Percentiles rank a stretch among this genome's conserved stretches.
These are phyloP conservation scores for Campoplex nolae DNA, from an alignment of 2,888 invertebrate species.

Conservation along the genomic window DNA sequence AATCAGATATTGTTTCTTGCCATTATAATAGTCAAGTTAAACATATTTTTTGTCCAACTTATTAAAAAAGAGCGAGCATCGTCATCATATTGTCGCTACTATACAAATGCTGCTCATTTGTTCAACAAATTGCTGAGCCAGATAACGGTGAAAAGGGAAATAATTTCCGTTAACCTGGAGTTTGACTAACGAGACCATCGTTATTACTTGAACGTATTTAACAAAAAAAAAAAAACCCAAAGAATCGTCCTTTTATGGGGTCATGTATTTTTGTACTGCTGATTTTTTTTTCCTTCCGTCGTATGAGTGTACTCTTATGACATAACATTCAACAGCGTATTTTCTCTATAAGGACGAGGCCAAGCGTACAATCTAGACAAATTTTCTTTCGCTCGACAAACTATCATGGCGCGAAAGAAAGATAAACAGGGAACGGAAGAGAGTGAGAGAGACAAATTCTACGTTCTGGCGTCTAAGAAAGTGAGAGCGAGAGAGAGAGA, in stretches of 20 bases:
- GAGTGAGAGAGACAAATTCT: neutral
- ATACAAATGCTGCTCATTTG: slow-evolving; percentile 6
- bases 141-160: neutral
- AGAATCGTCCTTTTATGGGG: slow-evolving; percentile 3
- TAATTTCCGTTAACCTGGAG: neutral
- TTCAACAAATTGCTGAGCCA: slow-evolving; percentile 38
- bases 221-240: neutral
- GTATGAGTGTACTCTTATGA: neutral
- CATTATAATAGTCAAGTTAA: neutral
- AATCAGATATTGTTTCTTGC: too few species aligned
- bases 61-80: neutral
- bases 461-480: slow-evolving; percentile 1
- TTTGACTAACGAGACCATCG: slow-evolving; percentile 54
- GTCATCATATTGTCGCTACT: neutral
- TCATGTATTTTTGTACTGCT: slow-evolving; percentile 9
- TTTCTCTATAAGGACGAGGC: slow-evolving; percentile 49
- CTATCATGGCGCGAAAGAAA: slow-evolving; percentile 9
- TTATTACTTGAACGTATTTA: slow-evolving; percentile 11
- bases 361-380: slow-evolving; percentile 67
- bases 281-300: neutral
- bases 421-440: neutral
- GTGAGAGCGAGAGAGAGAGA: neutral
- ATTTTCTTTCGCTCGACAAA: slow-evolving; percentile 64
- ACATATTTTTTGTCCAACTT: neutral
- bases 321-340: slow-evolving; percentile 51